phyloP scores from a whole-genome alignment of 1,140 invertebrate species.

The Eupristina koningsbergeri region DNA sequence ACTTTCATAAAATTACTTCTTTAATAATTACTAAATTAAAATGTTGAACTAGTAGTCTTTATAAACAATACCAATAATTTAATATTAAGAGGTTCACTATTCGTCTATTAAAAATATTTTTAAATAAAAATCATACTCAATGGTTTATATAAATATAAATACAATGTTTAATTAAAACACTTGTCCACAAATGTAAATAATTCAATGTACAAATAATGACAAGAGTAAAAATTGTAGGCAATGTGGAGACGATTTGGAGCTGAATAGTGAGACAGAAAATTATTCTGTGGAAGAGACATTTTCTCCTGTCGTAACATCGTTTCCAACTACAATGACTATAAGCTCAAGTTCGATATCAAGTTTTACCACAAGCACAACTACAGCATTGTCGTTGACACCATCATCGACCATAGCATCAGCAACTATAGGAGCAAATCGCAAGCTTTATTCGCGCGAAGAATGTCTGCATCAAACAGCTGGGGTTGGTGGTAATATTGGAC shows the following conservation, averaged over 20 bases:
- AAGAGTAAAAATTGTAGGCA: slow-evolving; percentile 55
- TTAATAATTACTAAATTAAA: too few relatives aligned
- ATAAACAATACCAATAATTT: too few relatives aligned
- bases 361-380: slow-evolving; percentile 20
- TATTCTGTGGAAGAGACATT: slow-evolving; percentile 66
- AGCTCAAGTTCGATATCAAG: slow-evolving; percentile 42
- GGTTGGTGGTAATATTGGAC: slow-evolving; percentile 74
- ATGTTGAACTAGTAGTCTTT: too few relatives aligned
- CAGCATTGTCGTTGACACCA: slow-evolving; percentile 52
- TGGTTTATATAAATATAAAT: too few relatives aligned
- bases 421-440: neutral
- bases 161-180: too few relatives aligned
- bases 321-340: slow-evolving; percentile 35
- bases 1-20: too few relatives aligned
- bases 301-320: slow-evolving; percentile 52
- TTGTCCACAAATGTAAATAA: too few relatives aligned
- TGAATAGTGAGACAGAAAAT: slow-evolving; percentile 67
- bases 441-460: slow-evolving; percentile 78
- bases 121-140: too few relatives aligned
- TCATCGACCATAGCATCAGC: slow-evolving; percentile 14
- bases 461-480: slow-evolving; percentile 82
- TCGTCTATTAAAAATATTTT: too few relatives aligned
- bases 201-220: too few relatives aligned
- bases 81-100: too few relatives aligned
- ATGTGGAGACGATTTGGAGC: slow-evolving; percentile 67